These are phyloP conservation scores for Exaiptasia diaphana DNA, from an alignment of 64 coral and sea anemone species.

Conservation along the genomic window DNA sequence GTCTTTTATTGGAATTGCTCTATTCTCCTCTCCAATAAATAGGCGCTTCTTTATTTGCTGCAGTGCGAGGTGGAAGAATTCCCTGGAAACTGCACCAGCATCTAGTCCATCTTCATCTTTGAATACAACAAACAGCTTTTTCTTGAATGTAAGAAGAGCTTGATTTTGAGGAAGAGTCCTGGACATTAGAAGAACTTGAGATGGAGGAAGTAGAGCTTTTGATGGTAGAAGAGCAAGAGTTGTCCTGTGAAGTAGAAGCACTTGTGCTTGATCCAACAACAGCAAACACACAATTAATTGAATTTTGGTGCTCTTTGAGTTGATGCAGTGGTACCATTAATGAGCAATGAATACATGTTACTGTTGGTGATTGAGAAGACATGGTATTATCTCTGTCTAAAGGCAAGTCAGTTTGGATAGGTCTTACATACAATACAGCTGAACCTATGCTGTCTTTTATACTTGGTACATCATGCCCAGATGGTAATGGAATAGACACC, in stretches of 20 bases:
- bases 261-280: neutral
- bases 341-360: neutral
- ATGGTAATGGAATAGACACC: neutral
- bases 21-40: constrained; percentile 4
- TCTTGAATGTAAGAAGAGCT: neutral
- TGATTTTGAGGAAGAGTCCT: neutral
- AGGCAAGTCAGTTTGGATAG: neutral
- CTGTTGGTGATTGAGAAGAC: neutral
- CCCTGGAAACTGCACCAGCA: constrained; percentile 9
- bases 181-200: neutral
- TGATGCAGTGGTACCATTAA: neutral
- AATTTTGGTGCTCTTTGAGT: neutral
- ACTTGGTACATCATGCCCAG: neutral
- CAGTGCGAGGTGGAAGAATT: constrained; percentile 7
- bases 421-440: neutral
- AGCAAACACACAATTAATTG: neutral
- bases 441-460: neutral
- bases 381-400: neutral
- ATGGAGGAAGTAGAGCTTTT: neutral
- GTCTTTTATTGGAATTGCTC: constrained; percentile 20
- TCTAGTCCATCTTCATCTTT: constrained; percentile 23
- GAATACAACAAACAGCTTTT: constrained; percentile 18
- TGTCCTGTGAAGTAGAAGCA: neutral
- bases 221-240: neutral
- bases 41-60: constrained; percentile 14